Evolutionary conservation across 2,113 vertebrate species (phyloP).

Genomic region (Daphoenositta chrysoptera): DNA sequence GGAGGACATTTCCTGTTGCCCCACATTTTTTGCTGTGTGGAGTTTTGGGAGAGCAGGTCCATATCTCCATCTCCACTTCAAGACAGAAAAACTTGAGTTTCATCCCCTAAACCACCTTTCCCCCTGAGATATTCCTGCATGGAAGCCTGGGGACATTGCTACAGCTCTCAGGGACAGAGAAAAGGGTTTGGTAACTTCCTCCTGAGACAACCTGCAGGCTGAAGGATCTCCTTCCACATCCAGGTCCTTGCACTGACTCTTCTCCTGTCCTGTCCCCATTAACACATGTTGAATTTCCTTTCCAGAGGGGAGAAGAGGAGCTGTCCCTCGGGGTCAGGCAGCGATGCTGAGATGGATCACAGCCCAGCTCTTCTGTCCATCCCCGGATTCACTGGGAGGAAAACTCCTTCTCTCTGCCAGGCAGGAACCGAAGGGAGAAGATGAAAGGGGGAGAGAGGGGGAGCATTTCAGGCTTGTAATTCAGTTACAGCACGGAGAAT

Average conservation of each 20-base stretch:
- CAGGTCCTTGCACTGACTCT: not conserved
- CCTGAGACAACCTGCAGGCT: not conserved
- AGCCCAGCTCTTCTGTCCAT: not conserved
- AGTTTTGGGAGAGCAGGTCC: not conserved
- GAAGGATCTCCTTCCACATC: not conserved
- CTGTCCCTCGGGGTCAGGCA: not conserved
- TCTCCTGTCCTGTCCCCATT: not conserved
- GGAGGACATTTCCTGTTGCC: too few species aligned
- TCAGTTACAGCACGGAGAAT: slow-evolving; percentile 28
- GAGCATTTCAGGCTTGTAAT: slow-evolving; percentile 61
- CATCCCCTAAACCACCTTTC: not conserved
- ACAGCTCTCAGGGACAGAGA: not conserved
- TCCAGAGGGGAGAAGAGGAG: not conserved
- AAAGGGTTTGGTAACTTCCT: not conserved
- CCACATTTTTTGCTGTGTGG: too few species aligned
- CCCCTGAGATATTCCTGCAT: fast-evolving
- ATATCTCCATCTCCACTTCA: not conserved
- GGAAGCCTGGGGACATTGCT: not conserved
- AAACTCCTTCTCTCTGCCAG: not conserved
- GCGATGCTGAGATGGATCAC: not conserved
- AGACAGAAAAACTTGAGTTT: not conserved
- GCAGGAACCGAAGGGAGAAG: not conserved
- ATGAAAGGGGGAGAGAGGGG: slow-evolving; percentile 24
- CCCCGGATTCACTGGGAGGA: not conserved
- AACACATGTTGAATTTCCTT: not conserved